Evolutionary conservation across 2,888 invertebrate species (phyloP), one percentile per base, ranked within the genome.

Genomic region (Cinara cedri): DNA sequence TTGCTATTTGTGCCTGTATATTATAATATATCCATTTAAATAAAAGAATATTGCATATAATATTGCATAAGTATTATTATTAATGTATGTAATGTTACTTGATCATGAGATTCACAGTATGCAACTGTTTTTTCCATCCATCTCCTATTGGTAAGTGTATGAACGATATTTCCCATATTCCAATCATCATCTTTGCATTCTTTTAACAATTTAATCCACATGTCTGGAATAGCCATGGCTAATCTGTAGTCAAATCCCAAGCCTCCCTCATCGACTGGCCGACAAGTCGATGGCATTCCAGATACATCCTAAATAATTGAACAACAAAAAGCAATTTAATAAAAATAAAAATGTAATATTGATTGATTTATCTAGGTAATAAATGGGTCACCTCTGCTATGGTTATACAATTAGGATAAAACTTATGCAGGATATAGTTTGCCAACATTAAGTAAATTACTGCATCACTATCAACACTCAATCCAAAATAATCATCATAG

Each of bases 31-130:
- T n/a, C n/a, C n/a, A n/a, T n/a, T n/a, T n/a, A n/a, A n/a, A n/a
- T n/a, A n/a, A n/a, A n/a, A n/a, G n/a, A n/a, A n/a, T n/a, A n/a
- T n/a, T n/a, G n/a, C n/a, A n/a, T n/a, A n/a, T n/a, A n/a, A n/a
- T n/a, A n/a, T n/a, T n/a, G n/a, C n/a, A n/a, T n/a, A n/a, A n/a
- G n/a, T n/a, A n/a, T n/a, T n/a, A n/a, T n/a, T n/a, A n/a, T n/a
- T n/a, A n/a, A n/a, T n/a, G n/a, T n/a, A n/a, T n/a, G n/a, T n/a
- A n/a, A n/a, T 34, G 34, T 70, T 65, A 91, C 91, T 89, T 99
- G 98, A 86, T 99, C 98, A 84, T 99, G 99, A 46, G 97, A 97
- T 88, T 99, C 99, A 1, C 95, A 94, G 85, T 99, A 99, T 0
- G 98, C 96, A 0, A 99, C 93, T n/a, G 95, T 94, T 81, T 93